Evolutionary conservation across 1,140 invertebrate species (phyloP), one percentile per base, ranked within the genome.

Genomic region (Plectrocnemia conspersa): DNA sequence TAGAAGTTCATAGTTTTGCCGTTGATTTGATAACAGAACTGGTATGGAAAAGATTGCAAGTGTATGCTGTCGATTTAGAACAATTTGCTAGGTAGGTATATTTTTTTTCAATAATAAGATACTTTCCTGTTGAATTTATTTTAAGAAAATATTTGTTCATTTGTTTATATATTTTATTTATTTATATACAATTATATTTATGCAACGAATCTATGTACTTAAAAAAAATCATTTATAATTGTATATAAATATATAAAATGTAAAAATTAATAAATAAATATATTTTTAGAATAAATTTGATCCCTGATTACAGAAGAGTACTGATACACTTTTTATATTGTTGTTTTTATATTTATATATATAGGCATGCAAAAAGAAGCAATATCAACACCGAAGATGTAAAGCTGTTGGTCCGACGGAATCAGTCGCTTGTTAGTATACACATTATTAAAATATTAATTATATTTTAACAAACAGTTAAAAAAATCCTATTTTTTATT

Each of bases 361-460:
- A 52, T 50, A 80, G 78, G 54, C 78, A 80, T 59, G 77, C 74
- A 0, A 79, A 78, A 64, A 68, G 78, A 23, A 65, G 71, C 15
- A 74, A 70, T 3, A 68, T 79, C 18, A 79, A 72, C 55, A 41
- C 65, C 1, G 77, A 79, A 24, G 77, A 79, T 64, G 73, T 79
- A 0, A 79, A 77, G 65, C 63, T 80, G 7, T 58, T 79, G 21
- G 73, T 72, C 2, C 63, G 77, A 59, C 68, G 73, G 57, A 79
- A 79, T 64, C 64, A 70, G 15, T 73, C 70, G 19, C 59, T 79
- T 67, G 77, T 79, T 68, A 67, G 66, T 63, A 4, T 27, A 41
- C 53, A 54, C 42, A 38, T 58, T 55, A 36, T 54, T 50, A 45
- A 46, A 46, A 18, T 27, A 29, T 46, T 4, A 25, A 24, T 23